Evolutionary conservation across 1,140 invertebrate species (phyloP).

Genomic region (Campoletis sonorensis): DNA sequence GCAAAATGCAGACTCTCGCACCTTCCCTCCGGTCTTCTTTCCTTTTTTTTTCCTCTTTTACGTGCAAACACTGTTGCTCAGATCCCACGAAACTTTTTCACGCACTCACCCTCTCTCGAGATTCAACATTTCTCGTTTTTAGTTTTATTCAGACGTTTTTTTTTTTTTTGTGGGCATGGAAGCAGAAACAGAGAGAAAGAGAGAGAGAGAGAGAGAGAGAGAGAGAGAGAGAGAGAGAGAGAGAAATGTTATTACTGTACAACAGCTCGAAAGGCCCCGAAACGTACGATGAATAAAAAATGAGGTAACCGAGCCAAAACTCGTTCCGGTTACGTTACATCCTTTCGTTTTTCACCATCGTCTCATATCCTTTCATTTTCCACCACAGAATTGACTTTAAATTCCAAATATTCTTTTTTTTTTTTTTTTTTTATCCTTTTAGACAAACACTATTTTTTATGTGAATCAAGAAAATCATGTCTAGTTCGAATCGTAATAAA

Average conservation of each 20-base stretch:
- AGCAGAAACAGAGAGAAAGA: too few species aligned
- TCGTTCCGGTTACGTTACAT: not conserved
- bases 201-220: not conserved
- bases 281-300: constrained; percentile 27
- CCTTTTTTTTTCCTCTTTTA: constrained; percentile 6
- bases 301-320: constrained; percentile 10
- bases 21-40: not conserved
- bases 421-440: too few species aligned
- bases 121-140: not conserved
- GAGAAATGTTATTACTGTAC: constrained; percentile 1
- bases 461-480: too few species aligned
- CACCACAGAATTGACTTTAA: not conserved
- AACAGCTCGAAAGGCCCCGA: not conserved
- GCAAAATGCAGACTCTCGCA: constrained; percentile 7
- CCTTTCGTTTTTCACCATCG: not conserved
- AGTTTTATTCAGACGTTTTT: not conserved
- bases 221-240: not conserved
- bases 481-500: too few species aligned
- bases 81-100: not conserved
- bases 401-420: too few species aligned
- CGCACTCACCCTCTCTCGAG: not conserved
- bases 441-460: too few species aligned
- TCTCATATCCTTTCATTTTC: not conserved
- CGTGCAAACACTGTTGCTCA: too few species aligned
- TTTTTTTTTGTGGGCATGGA: not conserved